phyloP scores from a whole-genome alignment of 2,113 vertebrate genomes.

The Daboia siamensis region DNA sequence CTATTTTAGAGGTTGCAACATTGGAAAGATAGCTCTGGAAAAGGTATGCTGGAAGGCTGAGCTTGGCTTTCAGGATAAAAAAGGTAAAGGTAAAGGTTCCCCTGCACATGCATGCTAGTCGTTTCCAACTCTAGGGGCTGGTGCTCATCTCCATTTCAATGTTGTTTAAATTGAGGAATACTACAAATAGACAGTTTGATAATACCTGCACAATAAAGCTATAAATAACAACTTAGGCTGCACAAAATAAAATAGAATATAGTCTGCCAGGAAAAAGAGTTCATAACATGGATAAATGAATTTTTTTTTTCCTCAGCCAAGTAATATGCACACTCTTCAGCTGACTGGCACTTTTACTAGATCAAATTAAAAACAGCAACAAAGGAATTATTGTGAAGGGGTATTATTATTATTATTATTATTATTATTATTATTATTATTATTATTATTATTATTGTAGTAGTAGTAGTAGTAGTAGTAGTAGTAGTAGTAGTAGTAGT shows the following conservation, averaged over 20 bases:
- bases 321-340: background rate
- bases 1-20: background rate
- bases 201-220: background rate
- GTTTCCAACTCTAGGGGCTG: too few relatives aligned
- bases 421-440: too few relatives aligned
- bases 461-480: too few relatives aligned
- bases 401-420: too few relatives aligned
- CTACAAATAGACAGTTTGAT: background rate
- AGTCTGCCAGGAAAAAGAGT: background rate
- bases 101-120: too few relatives aligned
- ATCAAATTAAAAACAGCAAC: background rate
- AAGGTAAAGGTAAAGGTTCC: too few relatives aligned
- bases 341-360: background rate
- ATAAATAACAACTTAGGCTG: background rate
- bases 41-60: background rate
- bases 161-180: background rate
- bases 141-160: background rate
- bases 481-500: too few relatives aligned
- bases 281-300: background rate
- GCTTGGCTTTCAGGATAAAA: background rate
- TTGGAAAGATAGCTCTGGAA: background rate
- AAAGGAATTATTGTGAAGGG: background rate
- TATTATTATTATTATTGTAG: too few relatives aligned
- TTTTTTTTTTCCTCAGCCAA: background rate
- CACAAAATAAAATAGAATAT: background rate